Evolutionary conservation across 2,113 vertebrate genomes (phyloP).

Genomic region (Cebus imitator): DNA sequence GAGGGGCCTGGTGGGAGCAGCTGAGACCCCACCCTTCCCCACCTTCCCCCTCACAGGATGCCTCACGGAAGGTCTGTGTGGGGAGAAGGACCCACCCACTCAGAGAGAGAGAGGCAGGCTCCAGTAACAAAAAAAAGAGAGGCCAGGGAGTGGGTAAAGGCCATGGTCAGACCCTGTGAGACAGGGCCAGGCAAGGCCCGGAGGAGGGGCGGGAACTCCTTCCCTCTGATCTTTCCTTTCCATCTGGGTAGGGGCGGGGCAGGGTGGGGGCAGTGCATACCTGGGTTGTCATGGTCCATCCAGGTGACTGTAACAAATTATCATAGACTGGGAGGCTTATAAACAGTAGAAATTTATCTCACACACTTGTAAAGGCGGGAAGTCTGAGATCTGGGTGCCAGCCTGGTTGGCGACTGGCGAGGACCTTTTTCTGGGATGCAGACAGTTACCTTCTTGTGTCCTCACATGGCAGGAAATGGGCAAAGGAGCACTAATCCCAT

Average conservation of each 20-base stretch:
- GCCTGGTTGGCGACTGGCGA: background rate
- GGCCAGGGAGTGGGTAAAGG: background rate
- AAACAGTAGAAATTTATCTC: background rate
- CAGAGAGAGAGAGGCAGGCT: background rate
- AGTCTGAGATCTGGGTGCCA: background rate
- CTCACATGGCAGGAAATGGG: background rate
- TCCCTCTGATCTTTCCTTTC: background rate
- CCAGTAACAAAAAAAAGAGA: no score
- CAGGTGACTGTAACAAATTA: background rate
- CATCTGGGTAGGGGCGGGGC: background rate
- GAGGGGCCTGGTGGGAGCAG: background rate
- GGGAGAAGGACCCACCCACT: background rate
- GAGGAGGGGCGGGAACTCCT: background rate
- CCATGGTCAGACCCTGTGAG: background rate
- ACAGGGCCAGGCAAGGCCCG: background rate
- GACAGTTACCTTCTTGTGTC: background rate
- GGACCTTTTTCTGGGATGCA: background rate
- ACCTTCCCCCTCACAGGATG: background rate
- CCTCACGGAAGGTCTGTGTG: background rate
- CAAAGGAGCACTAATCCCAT: background rate
- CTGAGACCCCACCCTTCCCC: background rate
- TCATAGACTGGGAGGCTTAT: background rate
- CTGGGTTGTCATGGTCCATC: background rate
- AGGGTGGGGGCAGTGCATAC: rapidly evolving
- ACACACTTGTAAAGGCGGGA: background rate